These are phyloP conservation scores for Acrocephalus scirpaceus DNA, from an alignment of 2,797 vertebrate species.

Conservation along the genomic window DNA sequence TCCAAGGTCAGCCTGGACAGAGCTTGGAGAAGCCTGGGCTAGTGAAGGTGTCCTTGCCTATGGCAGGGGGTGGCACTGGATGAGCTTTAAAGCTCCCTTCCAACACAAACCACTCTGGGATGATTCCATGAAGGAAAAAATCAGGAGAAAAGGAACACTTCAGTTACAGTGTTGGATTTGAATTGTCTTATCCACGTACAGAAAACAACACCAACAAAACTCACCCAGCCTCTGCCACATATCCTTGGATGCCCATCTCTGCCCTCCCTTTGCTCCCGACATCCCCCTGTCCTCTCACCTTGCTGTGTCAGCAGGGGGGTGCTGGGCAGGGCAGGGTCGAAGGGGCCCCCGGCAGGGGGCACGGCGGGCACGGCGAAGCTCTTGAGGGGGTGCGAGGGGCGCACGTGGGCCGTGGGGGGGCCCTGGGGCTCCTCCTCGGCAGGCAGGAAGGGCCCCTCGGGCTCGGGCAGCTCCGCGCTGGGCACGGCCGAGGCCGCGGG, in stretches of 20 bases:
- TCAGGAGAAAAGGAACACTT: background rate
- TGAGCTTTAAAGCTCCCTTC: background rate
- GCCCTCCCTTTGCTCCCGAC: background rate
- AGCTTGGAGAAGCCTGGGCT: fast-evolving
- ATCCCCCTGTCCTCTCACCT: constrained; percentile 71
- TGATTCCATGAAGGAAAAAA: background rate
- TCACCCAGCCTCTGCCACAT: fast-evolving
- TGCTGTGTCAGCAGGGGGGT: constrained; percentile 91
- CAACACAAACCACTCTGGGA: background rate
- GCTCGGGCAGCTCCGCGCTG: constrained; percentile 86
- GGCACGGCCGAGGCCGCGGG: constrained; percentile 85
- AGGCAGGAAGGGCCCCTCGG: constrained; percentile 87
- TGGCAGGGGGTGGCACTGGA: background rate
- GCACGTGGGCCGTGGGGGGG: constrained; percentile 85
- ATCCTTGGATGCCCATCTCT: background rate
- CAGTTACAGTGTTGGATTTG: fast-evolving
- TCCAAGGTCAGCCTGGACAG: fast-evolving
- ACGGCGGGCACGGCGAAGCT: constrained; percentile 93
- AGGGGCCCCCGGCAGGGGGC: constrained; percentile 78
- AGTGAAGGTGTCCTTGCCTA: background rate
- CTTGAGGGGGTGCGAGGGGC: constrained; percentile 93
- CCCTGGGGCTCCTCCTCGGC: constrained; percentile 90
- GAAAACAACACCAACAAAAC: background rate
- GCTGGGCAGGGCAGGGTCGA: constrained; percentile 90
- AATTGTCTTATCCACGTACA: background rate